Evolutionary conservation across 2,113 vertebrate species (phyloP), one percentile per base, ranked within the genome.

Genomic region (Callipepla squamata): DNA sequence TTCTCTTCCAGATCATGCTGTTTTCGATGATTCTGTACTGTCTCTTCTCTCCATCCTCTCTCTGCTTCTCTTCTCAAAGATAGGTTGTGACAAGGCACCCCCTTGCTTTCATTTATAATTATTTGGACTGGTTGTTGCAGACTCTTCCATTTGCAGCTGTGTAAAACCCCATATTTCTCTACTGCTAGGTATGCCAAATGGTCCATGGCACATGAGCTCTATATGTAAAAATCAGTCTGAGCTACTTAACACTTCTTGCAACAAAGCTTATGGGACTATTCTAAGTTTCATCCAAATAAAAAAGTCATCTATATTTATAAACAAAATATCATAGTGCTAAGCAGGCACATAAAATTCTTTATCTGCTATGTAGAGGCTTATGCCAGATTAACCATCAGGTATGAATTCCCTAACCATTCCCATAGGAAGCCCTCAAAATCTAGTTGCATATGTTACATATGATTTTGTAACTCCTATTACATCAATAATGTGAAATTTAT

Each of bases 201-300:
- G 2, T 40, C 23, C 9, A 11, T 18, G 30, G 6, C 21, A n/a
- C 16, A 15, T 0, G 2, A 70, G 18, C 48, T 69, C 61, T 66
- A 61, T 11, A 2, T 66, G 18, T 73, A 34, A 61, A 80, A 92
- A 44, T 0, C 25, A 40, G 2, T 53, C 30, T 58, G 23, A 88
- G 20, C 7, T 44, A 18, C 21, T 59, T 67, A 32, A 16, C 50
- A 34, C 1, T 75, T 26, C 38, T 28, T 28, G 11, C 70, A 87
- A 61, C 11, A n/a, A 15, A 61, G 17, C 4, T 87, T 66, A 36
- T 28, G 18, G 11, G 16, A 32, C 18, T 25, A 80, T n/a, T 51
- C 22, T 48, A 82, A 80, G 58, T 87, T 70, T 44, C 11, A 69
- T 76, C 6, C 17, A 40, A 50, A 51, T 42, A 50, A 28, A 59